These are phyloP conservation scores for Yponomeuta malinellus DNA, from an alignment of 2,888 invertebrate species.

Conservation along the genomic window DNA sequence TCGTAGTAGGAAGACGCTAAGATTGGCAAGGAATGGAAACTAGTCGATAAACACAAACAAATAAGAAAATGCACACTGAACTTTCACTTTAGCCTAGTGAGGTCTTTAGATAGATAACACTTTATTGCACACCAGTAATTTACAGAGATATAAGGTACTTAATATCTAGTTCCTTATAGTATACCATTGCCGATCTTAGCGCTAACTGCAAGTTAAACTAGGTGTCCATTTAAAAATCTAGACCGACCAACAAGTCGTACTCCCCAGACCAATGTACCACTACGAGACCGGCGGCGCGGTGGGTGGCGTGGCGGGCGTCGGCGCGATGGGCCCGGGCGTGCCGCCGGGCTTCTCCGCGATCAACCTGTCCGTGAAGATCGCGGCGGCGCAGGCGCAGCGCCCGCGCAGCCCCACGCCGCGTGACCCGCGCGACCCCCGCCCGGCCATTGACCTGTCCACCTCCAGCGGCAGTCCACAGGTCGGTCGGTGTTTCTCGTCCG, in stretches of 20 bases:
- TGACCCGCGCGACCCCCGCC: conserved; percentile 85
- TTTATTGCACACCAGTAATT: too few relatives aligned
- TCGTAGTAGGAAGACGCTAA: too few relatives aligned
- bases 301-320: conserved; percentile 78
- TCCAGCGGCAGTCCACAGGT: conserved; percentile 94
- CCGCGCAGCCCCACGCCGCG: conserved; percentile 85
- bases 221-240: too few relatives aligned
- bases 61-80: too few relatives aligned
- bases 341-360: conserved; percentile 88
- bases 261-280: conserved; percentile 85
- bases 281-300: conserved; percentile 78
- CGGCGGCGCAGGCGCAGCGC: conserved; percentile 81
- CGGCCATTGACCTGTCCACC: conserved; percentile 90
- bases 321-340: conserved; percentile 79
- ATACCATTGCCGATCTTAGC: too few relatives aligned
- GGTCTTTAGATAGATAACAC: too few relatives aligned
- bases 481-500: conserved; percentile 47
- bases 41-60: too few relatives aligned
- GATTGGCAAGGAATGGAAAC: too few relatives aligned
- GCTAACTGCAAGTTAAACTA: too few relatives aligned
- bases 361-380: conserved; percentile 90
- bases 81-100: too few relatives aligned
- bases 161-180: too few relatives aligned
- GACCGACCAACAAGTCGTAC: background rate
- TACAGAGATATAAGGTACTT: too few relatives aligned